Percentiles rank a stretch among this genome's conserved stretches.
Evolutionary conservation across 2,888 invertebrate genomes (phyloP).

Genomic region (Ceratothoa steindachneri): DNA sequence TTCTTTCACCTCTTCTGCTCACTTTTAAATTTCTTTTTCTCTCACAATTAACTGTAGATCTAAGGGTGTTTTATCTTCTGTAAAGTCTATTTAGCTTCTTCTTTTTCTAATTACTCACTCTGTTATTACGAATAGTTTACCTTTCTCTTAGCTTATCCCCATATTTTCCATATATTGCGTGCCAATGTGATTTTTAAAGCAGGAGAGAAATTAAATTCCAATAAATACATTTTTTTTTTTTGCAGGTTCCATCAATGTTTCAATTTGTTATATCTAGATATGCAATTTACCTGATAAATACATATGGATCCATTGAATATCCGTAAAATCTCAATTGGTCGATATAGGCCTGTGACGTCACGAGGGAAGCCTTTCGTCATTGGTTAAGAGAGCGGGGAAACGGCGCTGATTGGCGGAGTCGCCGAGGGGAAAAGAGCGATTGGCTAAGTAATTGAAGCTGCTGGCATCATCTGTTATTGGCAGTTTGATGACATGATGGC

Average conservation of each 20-base stretch:
- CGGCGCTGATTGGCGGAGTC: not conserved
- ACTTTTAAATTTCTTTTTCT: no score
- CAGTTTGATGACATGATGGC: conserved; percentile 10
- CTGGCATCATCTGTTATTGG: conserved; percentile 1
- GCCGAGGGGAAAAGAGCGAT: not conserved
- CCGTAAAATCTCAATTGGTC: not conserved
- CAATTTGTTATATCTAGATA: conserved; percentile 2
- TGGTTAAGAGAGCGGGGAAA: not conserved
- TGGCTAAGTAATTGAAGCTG: conserved; percentile 1
- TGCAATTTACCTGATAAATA: conserved; percentile 10
- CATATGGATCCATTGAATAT: not conserved
- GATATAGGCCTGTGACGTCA: not conserved
- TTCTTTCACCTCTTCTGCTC: no score
- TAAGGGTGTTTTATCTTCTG: no score
- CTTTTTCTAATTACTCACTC: no score
- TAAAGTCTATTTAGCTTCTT: no score
- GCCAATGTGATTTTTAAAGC: not conserved
- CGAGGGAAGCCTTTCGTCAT: not conserved
- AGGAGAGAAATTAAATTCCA: not conserved
- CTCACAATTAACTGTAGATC: no score
- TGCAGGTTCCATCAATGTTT: conserved; percentile 9
- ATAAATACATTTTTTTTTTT: not conserved
- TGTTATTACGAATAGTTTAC: no score
- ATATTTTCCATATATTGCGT: no score
- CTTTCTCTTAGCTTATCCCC: no score